Evolutionary conservation across 2,888 invertebrate genomes (phyloP), one percentile per base, ranked within the genome.

Genomic region (Diaperis boleti): DNA sequence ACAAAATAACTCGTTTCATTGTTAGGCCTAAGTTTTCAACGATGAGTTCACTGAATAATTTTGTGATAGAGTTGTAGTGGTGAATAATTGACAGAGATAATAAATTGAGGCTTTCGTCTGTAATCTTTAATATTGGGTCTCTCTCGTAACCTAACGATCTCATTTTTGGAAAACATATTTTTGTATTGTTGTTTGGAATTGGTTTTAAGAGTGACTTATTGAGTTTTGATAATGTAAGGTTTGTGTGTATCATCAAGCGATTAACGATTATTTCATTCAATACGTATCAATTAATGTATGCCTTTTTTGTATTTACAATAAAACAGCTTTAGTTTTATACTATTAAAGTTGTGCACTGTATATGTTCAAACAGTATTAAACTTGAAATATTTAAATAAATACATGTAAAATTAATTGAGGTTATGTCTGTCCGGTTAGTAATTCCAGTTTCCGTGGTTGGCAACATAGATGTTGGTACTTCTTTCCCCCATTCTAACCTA

Each of bases 341-440:
- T 50, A 54, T 59, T 57, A 66, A 71, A 71, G 68, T 71, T 65
- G 63, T 75, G 77, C 76, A 77, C 76, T 77, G 76, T 77, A 76
- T 75, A 76, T 77, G 77, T 76, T 75, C 72, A 70, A 75, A 75
- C 77, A 77, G 77, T 77, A 77, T 77, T 77, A 77, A 74, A 71
- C 64, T 63, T 65, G 67, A 72, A 74, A 71, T 72, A 74, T 73
- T 74, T 72, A 73, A 75, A 72, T 59, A 59, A 59, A 59, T 59
- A 47, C 39, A 49, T 59, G 59, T 59, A 59, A 59, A 59, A 49
- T n/a, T 39, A 17, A 8, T 14, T 3, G 39, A 39, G 1, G 8
- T 15, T 7, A 20, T 18, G 6, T 3, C 33, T 33, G 7, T n/a
- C 33, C 33, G 22, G 22, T 4, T 4, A 1, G 22, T n/a, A n/a